Conservation (phyloP, 2,797 vertebrate species). For the Notoglanidium macrostoma region DNA sequence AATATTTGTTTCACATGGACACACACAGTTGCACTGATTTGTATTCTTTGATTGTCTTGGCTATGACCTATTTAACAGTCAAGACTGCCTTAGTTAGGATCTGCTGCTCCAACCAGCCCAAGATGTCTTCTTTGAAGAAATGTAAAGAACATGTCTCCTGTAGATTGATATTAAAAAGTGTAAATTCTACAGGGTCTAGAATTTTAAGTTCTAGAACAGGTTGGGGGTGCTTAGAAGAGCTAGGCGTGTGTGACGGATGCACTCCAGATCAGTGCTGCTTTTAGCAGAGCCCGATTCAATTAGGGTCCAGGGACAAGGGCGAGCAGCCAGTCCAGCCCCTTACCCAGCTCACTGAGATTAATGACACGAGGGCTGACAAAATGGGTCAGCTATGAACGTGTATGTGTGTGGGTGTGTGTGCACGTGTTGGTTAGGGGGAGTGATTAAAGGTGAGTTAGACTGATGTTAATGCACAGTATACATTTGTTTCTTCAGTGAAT, state of each 20-base stretch:
- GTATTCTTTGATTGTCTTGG: neutral
- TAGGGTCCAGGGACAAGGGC: constrained; percentile 69
- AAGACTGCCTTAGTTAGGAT: neutral
- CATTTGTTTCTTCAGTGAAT: neutral
- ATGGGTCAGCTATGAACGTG: constrained; percentile 67
- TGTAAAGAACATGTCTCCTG: neutral
- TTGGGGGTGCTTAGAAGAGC: neutral
- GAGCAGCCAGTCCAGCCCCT: constrained; percentile 41
- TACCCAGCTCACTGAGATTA: constrained; percentile 68
- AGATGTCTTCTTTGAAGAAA: neutral
- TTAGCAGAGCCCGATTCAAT: constrained; percentile 66
- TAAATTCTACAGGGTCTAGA: neutral
- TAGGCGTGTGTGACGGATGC: constrained; percentile 11
- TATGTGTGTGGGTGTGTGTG: constrained; percentile 10
- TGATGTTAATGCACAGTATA: neutral
- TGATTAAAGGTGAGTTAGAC: neutral
- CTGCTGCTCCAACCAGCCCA: neutral
- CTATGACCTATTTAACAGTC: neutral
- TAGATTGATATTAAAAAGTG: neutral
- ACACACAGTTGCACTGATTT: neutral
- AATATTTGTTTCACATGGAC: neutral
- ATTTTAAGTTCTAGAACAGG: constrained; percentile 4
- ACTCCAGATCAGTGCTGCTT: constrained; percentile 65
- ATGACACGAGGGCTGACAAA: constrained; percentile 68
- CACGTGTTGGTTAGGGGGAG: neutral